A percentile compares a stretch with the other conserved stretches of the same genome.
Conservation (phyloP, 2,797 vertebrate genomes). For the Neoniphon sammara region DNA sequence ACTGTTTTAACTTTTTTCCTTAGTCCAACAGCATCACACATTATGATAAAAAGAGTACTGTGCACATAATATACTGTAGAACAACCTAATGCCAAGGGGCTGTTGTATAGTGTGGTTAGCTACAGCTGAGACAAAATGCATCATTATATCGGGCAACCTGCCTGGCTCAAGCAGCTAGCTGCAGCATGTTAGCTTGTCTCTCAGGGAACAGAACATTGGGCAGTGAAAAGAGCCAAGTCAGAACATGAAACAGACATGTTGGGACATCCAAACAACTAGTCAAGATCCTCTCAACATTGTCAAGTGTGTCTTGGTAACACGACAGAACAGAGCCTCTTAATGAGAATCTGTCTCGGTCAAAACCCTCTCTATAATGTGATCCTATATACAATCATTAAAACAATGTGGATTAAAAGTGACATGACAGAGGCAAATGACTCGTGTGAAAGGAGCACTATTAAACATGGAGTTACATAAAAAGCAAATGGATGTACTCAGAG, state of each 20-base stretch:
- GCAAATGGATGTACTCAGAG: conserved; percentile 57
- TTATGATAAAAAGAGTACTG: conserved; percentile 32
- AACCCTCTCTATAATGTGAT: conserved; percentile 35
- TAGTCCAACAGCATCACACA: conserved; percentile 10
- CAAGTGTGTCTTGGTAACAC: conserved; percentile 55
- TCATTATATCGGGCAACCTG: conserved; percentile 48
- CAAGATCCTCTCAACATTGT: conserved; percentile 30
- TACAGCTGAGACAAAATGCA: conserved; percentile 45
- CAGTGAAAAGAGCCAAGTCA: conserved; percentile 27
- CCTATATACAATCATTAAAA: conserved; percentile 38
- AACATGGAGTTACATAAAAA: conserved; percentile 47
- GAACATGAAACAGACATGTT: conserved; percentile 33
- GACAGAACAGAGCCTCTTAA: conserved; percentile 43
- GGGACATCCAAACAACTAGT: conserved; percentile 38
- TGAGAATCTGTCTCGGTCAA: conserved; percentile 39
- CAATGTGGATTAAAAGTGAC: conserved; percentile 49
- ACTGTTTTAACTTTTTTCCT: conserved; percentile 41
- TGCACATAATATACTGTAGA: conserved; percentile 45
- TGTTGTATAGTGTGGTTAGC: conserved; percentile 47
- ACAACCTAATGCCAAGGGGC: conserved; percentile 32
- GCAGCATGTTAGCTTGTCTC: conserved; percentile 41
- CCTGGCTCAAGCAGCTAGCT: conserved; percentile 1
- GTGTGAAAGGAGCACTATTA: conserved; percentile 43
- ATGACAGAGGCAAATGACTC: conserved; percentile 53
- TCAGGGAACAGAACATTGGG: conserved; percentile 49